Percentiles rank a stretch among this genome's conserved stretches.
Evolutionary conservation across 2,113 vertebrate species (phyloP).

Genomic region (Cathartes aura): DNA sequence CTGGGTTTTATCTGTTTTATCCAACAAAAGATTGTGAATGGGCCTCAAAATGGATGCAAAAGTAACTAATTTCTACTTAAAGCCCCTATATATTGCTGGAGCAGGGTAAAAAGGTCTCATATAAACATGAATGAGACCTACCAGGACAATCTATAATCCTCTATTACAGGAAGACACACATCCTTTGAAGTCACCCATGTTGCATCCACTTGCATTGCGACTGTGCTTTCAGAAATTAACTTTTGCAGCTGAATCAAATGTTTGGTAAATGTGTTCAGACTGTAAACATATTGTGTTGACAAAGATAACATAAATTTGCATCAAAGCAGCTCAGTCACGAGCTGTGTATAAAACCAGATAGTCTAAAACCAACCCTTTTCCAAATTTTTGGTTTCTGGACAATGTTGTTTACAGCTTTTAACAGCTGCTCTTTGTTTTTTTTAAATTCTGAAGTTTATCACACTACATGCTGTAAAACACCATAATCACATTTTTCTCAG

Average conservation of each 20-base stretch:
- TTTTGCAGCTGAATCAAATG: neutral
- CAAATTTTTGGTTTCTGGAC: neutral
- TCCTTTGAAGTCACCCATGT: neutral
- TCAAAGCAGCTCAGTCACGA: neutral
- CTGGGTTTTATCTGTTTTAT: neutral
- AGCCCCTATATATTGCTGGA: neutral
- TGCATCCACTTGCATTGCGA: neutral
- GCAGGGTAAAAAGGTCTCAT: neutral
- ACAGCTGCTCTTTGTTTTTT: neutral
- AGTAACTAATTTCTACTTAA: neutral
- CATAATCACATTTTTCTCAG: neutral
- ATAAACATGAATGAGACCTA: neutral
- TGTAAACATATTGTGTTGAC: neutral
- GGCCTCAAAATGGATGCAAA: neutral
- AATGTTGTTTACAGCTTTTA: neutral
- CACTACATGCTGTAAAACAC: neutral
- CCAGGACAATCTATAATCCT: neutral
- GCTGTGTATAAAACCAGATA: neutral
- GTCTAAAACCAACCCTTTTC: neutral
- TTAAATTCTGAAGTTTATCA: neutral
- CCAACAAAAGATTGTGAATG: neutral
- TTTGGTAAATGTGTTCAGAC: neutral
- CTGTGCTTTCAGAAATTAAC: neutral
- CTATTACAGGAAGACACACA: fast-evolving
- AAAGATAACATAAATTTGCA: slow-evolving; percentile 1